A percentile compares a stretch with the other conserved stretches of the same genome.
Evolutionary conservation across 2,888 invertebrate species (phyloP).

Genomic region (Chrysolina oricalcia): DNA sequence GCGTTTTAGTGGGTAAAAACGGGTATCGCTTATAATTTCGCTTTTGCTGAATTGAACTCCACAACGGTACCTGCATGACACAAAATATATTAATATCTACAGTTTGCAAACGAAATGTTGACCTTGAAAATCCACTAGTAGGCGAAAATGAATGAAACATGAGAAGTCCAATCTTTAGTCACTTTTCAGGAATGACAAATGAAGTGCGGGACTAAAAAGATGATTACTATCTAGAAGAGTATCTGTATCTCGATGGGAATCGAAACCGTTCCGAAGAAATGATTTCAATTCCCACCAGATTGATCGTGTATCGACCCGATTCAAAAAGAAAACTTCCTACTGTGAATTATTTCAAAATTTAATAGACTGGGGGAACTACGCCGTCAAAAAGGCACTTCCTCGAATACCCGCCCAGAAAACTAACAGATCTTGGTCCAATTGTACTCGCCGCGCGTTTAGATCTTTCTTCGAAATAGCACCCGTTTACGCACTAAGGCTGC

Average conservation of each 20-base stretch:
- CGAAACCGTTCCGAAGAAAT: neutral
- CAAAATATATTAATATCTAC: conserved; percentile 22
- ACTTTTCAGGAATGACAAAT: conserved; percentile 27
- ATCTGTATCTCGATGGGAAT: conserved; percentile 22
- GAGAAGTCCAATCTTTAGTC: neutral
- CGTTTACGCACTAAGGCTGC: conserved; percentile 61
- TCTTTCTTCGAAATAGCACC: conserved; percentile 53
- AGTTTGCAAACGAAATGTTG: conserved; percentile 14
- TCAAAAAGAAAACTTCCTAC: conserved; percentile 35
- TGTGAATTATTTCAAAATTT: conserved; percentile 11
- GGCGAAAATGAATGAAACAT: neutral
- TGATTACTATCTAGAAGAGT: conserved; percentile 13
- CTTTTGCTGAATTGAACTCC: conserved; percentile 37
- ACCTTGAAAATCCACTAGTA: neutral
- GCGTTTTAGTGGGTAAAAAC: conserved; percentile 52
- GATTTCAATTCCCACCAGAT: conserved; percentile 12
- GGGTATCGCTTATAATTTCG: conserved; percentile 47
- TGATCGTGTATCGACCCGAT: conserved; percentile 31
- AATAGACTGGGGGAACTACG: neutral
- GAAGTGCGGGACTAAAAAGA: conserved; percentile 10
- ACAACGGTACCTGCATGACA: conserved; percentile 35
- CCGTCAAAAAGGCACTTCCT: conserved; percentile 57
- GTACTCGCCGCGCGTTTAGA: neutral
- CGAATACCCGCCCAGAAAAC: conserved; percentile 32
- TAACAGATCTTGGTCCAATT: conserved; percentile 31